These are phyloP conservation scores for Myiagra hebetior DNA, from an alignment of 2,113 vertebrate species.

Conservation along the genomic window DNA sequence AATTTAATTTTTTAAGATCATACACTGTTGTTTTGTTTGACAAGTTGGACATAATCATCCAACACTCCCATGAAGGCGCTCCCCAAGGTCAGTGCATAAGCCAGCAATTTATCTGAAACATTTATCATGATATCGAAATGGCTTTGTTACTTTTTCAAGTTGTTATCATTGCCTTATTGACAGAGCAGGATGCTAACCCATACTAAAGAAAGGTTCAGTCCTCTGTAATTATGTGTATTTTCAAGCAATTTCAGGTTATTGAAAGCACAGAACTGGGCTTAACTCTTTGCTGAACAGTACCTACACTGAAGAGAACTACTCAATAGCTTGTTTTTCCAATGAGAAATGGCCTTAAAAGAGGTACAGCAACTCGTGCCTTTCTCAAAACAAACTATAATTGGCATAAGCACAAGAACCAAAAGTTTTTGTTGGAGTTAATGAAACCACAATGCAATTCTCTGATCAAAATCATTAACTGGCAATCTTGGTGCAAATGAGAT, in stretches of 20 bases:
- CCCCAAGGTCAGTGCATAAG: not conserved
- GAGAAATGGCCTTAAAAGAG: not conserved
- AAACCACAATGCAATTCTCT: not conserved
- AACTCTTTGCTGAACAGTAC: not conserved
- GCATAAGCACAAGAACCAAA: not conserved
- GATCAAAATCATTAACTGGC: not conserved
- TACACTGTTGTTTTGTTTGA: constrained; percentile 43
- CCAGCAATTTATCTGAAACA: constrained; percentile 41
- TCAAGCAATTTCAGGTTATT: not conserved
- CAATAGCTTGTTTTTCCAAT: not conserved
- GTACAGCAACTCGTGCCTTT: not conserved
- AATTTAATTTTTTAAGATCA: constrained; percentile 29
- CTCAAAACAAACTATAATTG: not conserved
- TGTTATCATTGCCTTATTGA: constrained; percentile 37
- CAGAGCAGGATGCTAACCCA: not conserved
- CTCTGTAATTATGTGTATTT: not conserved
- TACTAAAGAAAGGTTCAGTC: not conserved
- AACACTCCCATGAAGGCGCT: not conserved
- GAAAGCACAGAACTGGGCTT: not conserved
- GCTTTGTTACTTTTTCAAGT: not conserved
- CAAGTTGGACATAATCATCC: not conserved
- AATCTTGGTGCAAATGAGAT: not conserved
- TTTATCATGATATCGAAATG: constrained; percentile 6
- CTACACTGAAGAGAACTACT: not conserved
- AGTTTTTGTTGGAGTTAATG: not conserved